A percentile compares a stretch with the other conserved stretches of the same genome.
Evolutionary conservation across 2,113 vertebrate genomes (phyloP).

Genomic region (Xiphophorus couchianus): DNA sequence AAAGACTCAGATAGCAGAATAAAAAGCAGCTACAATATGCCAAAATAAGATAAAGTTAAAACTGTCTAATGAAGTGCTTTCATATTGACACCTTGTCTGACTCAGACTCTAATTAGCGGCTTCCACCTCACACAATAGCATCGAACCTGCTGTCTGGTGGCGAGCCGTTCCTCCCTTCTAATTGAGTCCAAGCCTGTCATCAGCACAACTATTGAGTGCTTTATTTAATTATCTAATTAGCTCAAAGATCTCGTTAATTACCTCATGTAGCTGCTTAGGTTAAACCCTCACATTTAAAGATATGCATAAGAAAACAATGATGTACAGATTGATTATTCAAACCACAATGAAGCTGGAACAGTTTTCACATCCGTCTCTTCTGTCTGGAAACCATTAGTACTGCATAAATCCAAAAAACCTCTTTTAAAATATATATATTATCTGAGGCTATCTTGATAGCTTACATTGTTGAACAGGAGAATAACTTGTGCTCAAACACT

Average conservation of each 20-base stretch:
- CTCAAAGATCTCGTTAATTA: conserved; percentile 7
- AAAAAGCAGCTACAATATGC: conserved; percentile 9
- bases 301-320: neutral
- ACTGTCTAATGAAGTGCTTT: conserved; percentile 34
- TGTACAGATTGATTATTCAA: neutral
- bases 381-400: neutral
- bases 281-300: conserved; percentile 1
- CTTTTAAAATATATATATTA: conserved; percentile 1
- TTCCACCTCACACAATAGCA: conserved; percentile 43
- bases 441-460: neutral
- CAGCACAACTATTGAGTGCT: conserved; percentile 5
- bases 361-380: neutral
- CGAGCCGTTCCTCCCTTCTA: conserved; percentile 23
- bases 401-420: conserved; percentile 5
- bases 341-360: neutral
- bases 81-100: conserved; percentile 67
- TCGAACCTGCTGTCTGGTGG: conserved; percentile 39
- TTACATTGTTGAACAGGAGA: no score
- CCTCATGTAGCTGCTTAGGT: neutral
- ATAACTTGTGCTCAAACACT: neutral
- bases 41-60: conserved; percentile 26
- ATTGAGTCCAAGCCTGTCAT: conserved; percentile 55
- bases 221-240: conserved; percentile 43
- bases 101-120: conserved; percentile 66
- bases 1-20: neutral